Conservation (phyloP, 2,797 vertebrate species). For the Squalus acanthias region DNA sequence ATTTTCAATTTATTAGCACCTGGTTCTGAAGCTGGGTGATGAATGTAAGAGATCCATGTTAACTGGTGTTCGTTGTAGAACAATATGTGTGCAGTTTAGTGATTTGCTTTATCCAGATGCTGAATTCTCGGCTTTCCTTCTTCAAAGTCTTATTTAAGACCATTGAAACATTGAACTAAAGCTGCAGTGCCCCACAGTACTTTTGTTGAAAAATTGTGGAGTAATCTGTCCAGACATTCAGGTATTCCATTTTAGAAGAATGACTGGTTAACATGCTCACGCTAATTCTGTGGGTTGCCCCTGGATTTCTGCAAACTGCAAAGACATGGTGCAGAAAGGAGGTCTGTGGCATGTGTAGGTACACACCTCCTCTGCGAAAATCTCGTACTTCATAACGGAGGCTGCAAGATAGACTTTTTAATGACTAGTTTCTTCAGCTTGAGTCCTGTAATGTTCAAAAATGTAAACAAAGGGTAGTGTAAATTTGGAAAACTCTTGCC, state of each 20-base stretch:
- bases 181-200: background rate
- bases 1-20: background rate
- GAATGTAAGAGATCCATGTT: background rate
- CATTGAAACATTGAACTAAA: no score
- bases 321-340: background rate
- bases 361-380: background rate
- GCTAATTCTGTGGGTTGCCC: background rate
- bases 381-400: background rate
- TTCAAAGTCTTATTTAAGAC: background rate
- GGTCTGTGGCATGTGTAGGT: no score
- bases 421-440: background rate
- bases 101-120: background rate
- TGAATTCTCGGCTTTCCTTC: background rate
- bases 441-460: background rate
- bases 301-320: background rate
- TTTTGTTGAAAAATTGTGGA: background rate
- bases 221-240: background rate
- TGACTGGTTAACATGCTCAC: background rate
- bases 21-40: conserved; percentile 3
- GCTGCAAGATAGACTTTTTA: background rate
- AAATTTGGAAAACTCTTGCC: background rate
- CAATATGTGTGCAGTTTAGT: background rate
- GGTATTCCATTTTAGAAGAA: background rate
- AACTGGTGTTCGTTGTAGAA: background rate
- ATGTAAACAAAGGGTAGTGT: no score